Evolutionary conservation across 2,888 invertebrate species (phyloP), one percentile per base, ranked within the genome.

Genomic region (Teleiodes luculella): DNA sequence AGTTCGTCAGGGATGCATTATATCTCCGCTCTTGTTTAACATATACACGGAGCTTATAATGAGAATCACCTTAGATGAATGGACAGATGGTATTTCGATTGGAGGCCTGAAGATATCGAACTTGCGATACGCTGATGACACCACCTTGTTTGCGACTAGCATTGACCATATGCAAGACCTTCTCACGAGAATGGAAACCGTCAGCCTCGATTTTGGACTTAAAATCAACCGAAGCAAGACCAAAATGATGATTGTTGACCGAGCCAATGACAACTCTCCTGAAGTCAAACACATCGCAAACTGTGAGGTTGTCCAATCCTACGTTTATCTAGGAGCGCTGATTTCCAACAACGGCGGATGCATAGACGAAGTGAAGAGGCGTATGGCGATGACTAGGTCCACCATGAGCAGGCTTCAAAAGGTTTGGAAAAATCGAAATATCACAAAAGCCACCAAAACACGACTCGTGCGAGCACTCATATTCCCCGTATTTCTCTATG

Each of bases 1-100:
- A 33, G 33, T 10, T 33, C 33, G 10, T 10, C 33, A 33, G 10
- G 63, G 3, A 55, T 80, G 80, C 81, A 64, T 67, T 72, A n/a
- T n/a, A n/a, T n/a, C n/a, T n/a, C n/a, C n/a, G n/a, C n/a, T n/a
- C n/a, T n/a, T n/a, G n/a, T n/a, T n/a, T n/a, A n/a, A n/a, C n/a
- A n/a, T n/a, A n/a, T n/a, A n/a, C n/a, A n/a, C n/a, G n/a, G n/a
- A n/a, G n/a, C n/a, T n/a, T n/a, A n/a, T n/a, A n/a, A n/a, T n/a
- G n/a, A n/a, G n/a, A n/a, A n/a, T n/a, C n/a, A n/a, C n/a, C n/a
- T n/a, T n/a, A n/a, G n/a, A n/a, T n/a, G n/a, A n/a, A n/a, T n/a
- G n/a, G n/a, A n/a, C n/a, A n/a, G n/a, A n/a, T n/a, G n/a, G n/a
- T n/a, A n/a, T n/a, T n/a, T n/a, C n/a, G n/a, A n/a, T n/a, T n/a